Evolutionary conservation across 2,888 invertebrate genomes (phyloP).

Genomic region (Drosophila rubida): DNA sequence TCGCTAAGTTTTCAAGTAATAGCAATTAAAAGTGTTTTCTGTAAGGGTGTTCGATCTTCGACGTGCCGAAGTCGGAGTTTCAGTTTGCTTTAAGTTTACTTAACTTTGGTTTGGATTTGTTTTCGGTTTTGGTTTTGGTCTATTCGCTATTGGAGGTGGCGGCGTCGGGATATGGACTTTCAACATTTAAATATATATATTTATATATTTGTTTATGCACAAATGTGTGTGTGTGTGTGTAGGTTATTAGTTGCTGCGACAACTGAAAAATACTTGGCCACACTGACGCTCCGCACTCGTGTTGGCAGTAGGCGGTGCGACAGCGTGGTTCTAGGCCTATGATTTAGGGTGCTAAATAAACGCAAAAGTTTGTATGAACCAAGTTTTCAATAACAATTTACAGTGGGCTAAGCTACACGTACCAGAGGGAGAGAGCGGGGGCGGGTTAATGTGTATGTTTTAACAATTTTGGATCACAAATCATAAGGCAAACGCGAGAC

Average conservation of each 20-base stretch:
- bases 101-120: conserved; percentile 29
- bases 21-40: no score
- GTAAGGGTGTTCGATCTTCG: not conserved
- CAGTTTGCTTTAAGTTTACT: conserved; percentile 1
- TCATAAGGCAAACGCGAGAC: conserved; percentile 42
- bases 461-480: conserved; percentile 9
- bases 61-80: not conserved
- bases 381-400: conserved; percentile 54
- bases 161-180: conserved; percentile 76
- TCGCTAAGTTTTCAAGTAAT: no score
- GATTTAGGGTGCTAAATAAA: conserved; percentile 82
- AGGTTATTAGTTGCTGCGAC: conserved; percentile 46
- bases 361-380: conserved; percentile 83
- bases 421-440: conserved; percentile 14
- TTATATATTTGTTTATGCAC: conserved; percentile 14
- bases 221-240: conserved; percentile 18
- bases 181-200: conserved; percentile 41
- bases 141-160: conserved; percentile 75
- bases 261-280: conserved; percentile 50
- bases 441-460: not conserved
- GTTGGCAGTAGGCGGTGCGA: conserved; percentile 40
- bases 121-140: conserved; percentile 32
- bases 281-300: conserved; percentile 44
- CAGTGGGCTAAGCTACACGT: conserved; percentile 4
- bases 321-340: conserved; percentile 62